Base-by-base conservation (phyloP, 2,888 invertebrate species). In the Leuctra nigra region DNA sequence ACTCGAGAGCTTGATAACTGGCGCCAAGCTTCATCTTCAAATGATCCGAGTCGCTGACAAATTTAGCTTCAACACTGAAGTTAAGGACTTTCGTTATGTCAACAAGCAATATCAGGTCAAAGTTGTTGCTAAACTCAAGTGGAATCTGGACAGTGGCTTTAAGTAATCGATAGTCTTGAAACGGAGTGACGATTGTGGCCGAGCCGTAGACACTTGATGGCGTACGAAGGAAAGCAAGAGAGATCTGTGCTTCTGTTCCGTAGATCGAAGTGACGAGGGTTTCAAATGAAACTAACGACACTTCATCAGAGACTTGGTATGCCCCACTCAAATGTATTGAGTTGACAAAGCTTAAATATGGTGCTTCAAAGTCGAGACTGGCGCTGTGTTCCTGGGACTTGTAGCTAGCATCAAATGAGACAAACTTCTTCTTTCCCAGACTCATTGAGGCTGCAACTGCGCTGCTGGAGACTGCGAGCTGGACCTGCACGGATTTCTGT, bases 21-120 rank as follows among this genome's bases (percentile, higher is more conserved):
- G 38, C 53, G n/a, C 44, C 53, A 29, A 55, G 46, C 2, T 50
- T 39, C 22, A 59, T 25, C 25, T 58, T 56, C 13, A 61, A 35
- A 16, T 55, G 33, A n/a, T 53, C 54, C 4, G 48, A 18, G 13
- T 41, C 41, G 14, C 50, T 53, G 4, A 55, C 25, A 38, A 58
- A 57, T n/a, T 38, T 36, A 13, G 57, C 61, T 22, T 53, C 29
- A 14, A 56, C 11, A 11, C 56, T 38, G 24, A 61, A 61, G 20
- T 39, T 47, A 9, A 59, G 25, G 11, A 54, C 56, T 23, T 47
- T 56, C 13, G 60, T 58, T 25, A 59, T 24, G n/a, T 50, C 48
- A 7, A 61, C 13, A 6, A 55, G 16, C n/a, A 59, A 16, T 1
- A 44, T 54, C 29, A 57, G 59, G 23, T 55, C 59, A 39, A 55